Evolutionary conservation across 2,888 invertebrate genomes (phyloP).

Genomic region (Dynastes grantii): DNA sequence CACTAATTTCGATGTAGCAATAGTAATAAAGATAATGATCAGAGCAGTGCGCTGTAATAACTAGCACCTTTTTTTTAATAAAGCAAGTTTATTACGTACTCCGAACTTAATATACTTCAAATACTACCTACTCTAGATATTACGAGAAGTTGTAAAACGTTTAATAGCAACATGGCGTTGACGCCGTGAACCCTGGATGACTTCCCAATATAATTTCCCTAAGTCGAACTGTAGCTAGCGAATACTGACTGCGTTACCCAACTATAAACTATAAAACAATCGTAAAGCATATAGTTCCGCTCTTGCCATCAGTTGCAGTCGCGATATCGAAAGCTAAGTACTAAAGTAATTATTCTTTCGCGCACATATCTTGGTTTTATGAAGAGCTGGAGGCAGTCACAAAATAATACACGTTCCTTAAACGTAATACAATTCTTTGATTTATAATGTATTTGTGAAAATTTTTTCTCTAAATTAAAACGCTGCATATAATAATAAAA

Average conservation of each 20-base stretch:
- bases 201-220: conserved; percentile 1
- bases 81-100: background rate
- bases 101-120: background rate
- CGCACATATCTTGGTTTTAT: no score
- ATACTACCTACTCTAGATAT: background rate
- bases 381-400: no score
- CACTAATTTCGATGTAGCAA: no score
- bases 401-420: no score
- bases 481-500: no score
- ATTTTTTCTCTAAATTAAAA: no score
- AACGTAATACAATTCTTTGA: no score
- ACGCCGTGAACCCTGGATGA: background rate
- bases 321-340: background rate
- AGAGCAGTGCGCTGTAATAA: background rate
- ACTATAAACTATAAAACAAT: conserved; percentile 15
- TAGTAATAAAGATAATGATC: no score
- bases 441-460: no score
- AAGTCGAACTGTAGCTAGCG: background rate
- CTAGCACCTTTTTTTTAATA: background rate
- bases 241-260: background rate
- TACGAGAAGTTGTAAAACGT: conserved; percentile 8
- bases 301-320: background rate
- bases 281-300: background rate
- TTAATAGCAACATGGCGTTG: background rate
- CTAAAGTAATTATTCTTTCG: conserved; percentile 1